Evolutionary conservation across 1,140 invertebrate genomes (phyloP).

Genomic region (Lordiphosa clarofinis): DNA sequence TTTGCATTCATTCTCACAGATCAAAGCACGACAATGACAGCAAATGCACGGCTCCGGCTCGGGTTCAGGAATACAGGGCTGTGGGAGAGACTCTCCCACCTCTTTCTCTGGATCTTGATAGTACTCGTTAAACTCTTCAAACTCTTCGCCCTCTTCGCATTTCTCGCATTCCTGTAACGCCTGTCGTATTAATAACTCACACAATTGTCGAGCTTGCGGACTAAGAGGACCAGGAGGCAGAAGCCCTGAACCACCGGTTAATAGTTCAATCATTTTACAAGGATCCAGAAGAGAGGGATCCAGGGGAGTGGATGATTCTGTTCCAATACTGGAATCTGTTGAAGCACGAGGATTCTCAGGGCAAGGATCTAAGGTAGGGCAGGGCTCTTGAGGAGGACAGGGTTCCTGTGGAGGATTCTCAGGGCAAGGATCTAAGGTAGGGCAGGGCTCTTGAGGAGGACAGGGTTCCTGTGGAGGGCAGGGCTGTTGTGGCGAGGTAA

Average conservation of each 20-base stretch:
- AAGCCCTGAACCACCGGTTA: not conserved
- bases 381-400: no score
- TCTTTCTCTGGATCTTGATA: not conserved
- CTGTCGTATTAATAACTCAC: conserved; percentile 24
- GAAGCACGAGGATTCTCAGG: no score
- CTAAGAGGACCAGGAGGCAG: conserved; percentile 6
- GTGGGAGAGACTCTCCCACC: not conserved
- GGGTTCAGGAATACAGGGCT: not conserved
- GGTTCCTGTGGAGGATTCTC: no score
- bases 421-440: no score
- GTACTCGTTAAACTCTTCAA: not conserved
- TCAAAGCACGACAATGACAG: conserved; percentile 61
- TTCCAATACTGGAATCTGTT: no score
- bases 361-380: no score
- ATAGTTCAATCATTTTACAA: conserved; percentile 2
- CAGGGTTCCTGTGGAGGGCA: conserved; percentile 10
- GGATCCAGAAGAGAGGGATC: not conserved
- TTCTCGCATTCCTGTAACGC: conserved; percentile 26
- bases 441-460: not conserved
- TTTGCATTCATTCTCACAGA: conserved; percentile 50
- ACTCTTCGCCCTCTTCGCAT: conserved; percentile 1
- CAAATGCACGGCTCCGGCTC: conserved; percentile 28
- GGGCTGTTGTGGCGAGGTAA: no score
- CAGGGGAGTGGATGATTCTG: no score
- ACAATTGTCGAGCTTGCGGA: conserved; percentile 18